Evolutionary conservation across 2,797 vertebrate species (phyloP).

Genomic region (Muscicapa striata): DNA sequence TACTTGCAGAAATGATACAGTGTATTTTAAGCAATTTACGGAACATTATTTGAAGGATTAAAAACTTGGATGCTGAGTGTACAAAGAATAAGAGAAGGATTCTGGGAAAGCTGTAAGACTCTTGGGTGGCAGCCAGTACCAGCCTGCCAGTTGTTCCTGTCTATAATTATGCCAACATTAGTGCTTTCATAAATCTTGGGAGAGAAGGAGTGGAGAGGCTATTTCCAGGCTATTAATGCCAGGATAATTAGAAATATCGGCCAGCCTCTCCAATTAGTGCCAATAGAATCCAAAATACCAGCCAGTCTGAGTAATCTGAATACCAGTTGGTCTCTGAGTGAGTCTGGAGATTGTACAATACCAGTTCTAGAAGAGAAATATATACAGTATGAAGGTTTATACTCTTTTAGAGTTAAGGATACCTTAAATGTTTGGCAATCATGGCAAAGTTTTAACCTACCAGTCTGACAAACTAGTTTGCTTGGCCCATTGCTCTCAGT

Average conservation of each 20-base stretch:
- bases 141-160: slow-evolving; percentile 52
- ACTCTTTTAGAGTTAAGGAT: background rate
- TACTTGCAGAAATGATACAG: slow-evolving; percentile 22
- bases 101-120: slow-evolving; percentile 59
- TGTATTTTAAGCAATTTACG: slow-evolving; percentile 34
- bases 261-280: slow-evolving; percentile 68
- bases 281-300: slow-evolving; percentile 58
- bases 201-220: slow-evolving; percentile 58
- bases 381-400: background rate
- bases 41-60: slow-evolving; percentile 53
- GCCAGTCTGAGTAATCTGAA: slow-evolving; percentile 65
- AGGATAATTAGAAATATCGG: slow-evolving; percentile 74
- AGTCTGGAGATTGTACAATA: slow-evolving; percentile 19
- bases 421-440: background rate
- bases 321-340: slow-evolving; percentile 42
- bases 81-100: slow-evolving; percentile 42
- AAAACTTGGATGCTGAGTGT: background rate
- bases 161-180: slow-evolving; percentile 64
- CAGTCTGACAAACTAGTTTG: background rate
- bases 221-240: slow-evolving; percentile 73
- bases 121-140: slow-evolving; percentile 63
- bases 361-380: slow-evolving; percentile 17
- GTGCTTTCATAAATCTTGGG: slow-evolving; percentile 65
- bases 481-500: background rate
- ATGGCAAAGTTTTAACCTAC: background rate